phyloP scores from a whole-genome alignment of 2,113 vertebrate genomes.

The Sporophila hypoxantha region DNA sequence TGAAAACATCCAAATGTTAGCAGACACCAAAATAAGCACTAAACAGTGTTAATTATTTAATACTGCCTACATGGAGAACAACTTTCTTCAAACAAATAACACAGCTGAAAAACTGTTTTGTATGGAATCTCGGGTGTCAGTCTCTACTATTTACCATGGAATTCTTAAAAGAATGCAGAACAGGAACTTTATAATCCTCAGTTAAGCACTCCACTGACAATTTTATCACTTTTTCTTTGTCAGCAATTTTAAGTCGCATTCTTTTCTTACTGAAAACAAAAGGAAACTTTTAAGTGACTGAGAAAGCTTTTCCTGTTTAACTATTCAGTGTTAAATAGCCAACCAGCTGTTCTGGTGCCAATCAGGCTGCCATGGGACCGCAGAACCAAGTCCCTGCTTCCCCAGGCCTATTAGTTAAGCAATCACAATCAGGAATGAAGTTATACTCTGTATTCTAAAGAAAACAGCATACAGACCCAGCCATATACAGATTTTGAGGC shows the following conservation, averaged over 20 bases:
- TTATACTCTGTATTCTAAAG: background rate
- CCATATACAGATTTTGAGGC: background rate
- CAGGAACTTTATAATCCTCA: background rate
- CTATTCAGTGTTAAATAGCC: background rate
- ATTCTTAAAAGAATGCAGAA: background rate
- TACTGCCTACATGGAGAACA: background rate
- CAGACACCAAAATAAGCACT: slow-evolving; percentile 14
- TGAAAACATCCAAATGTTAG: background rate
- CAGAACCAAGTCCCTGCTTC: background rate
- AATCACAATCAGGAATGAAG: background rate
- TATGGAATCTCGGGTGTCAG: background rate
- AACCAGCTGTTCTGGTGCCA: background rate
- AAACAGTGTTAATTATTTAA: slow-evolving; percentile 19
- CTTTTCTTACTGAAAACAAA: background rate
- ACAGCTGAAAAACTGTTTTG: background rate
- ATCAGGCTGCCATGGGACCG: background rate
- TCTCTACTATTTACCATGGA: background rate
- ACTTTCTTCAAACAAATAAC: background rate
- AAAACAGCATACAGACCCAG: background rate
- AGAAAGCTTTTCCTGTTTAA: background rate
- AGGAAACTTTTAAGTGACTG: background rate
- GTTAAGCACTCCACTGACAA: background rate
- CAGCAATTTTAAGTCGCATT: background rate
- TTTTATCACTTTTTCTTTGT: background rate
- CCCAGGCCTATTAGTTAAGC: background rate